Base-by-base conservation (phyloP, 2,888 invertebrate species). In the Thereva unica region DNA sequence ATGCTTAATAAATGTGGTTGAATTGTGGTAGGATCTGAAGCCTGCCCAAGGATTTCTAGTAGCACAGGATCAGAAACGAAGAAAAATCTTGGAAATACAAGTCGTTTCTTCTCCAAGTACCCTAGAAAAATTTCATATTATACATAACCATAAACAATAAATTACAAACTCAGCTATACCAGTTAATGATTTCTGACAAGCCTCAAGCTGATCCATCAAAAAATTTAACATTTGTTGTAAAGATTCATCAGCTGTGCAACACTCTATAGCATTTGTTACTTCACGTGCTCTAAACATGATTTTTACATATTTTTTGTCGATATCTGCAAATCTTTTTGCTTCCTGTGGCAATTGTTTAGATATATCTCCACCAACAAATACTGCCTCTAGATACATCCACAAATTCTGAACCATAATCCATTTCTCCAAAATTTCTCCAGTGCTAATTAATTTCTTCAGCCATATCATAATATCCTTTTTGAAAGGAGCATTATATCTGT, bases 281-380 rank as follows among this genome's bases (percentile, higher is more conserved):
- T 94, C 93, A 56, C 89, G 89, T 1, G 93, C 94, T 54, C 92
- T 84, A 69, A 85, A 86, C 93, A 95, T 94, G 37, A 95, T 89
- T 79, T 91, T 92, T 0, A 92, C 88, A 87, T 94, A 95, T 0
- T 90, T 86, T 79, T 93, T 93, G 77, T 95, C 95, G 70, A 95
- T 94, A 67, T 78, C 77, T 66, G 81, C 85, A 77, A 92, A 92
- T 74, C 90, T 82, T 75, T 91, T 92, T 0, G 92, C 90, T 80
- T 92, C 92, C 40, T 85, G 84, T 4, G 95, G 94, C 71, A 95
- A 77, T 75, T 94, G 93, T 74, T 90, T 92, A 0, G 94, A 88
- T 72, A 95, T 94, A 77, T 95, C 94, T 2, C 94, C 94, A 6
- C 94, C 93, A 8, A 93, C 92, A 79, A 95, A 95, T 0, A 95